These are phyloP conservation scores for Drosophila borborema DNA, from an alignment of 2,888 invertebrate species.

Conservation along the genomic window DNA sequence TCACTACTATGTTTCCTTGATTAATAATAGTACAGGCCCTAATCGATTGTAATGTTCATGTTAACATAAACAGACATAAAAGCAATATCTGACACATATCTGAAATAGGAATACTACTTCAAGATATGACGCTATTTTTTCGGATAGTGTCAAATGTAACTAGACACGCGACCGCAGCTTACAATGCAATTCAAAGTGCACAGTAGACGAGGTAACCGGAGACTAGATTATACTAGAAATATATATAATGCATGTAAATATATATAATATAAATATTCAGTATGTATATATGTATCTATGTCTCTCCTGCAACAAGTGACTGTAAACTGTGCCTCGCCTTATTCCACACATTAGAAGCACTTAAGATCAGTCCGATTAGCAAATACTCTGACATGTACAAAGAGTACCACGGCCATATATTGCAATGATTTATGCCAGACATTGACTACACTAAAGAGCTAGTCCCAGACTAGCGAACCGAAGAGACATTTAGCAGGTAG, in stretches of 20 bases:
- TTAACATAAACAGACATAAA: background rate
- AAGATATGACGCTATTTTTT: conserved; percentile 15
- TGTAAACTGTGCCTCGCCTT: conserved; percentile 26
- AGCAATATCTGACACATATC: background rate
- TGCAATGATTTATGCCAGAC: conserved; percentile 33
- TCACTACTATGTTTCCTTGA: background rate
- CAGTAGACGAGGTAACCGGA: conserved; percentile 19
- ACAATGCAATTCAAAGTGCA: conserved; percentile 23
- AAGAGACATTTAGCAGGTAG: conserved; percentile 27
- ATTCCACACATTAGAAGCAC: conserved; percentile 39
- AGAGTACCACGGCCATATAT: conserved; percentile 31
- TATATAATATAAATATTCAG: background rate
- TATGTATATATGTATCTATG: conserved; percentile 1
- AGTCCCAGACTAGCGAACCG: conserved; percentile 9
- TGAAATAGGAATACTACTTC: background rate
- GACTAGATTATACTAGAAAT: conserved; percentile 23
- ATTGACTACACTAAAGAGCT: conserved; percentile 15
- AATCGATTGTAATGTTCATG: conserved; percentile 3
- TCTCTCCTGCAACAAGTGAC: conserved; percentile 21
- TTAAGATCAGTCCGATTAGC: conserved; percentile 43
- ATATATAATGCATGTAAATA: background rate
- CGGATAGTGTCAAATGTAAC: conserved; percentile 36
- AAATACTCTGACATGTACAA: conserved; percentile 35
- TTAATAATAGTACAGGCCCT: background rate
- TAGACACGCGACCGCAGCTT: conserved; percentile 31